These are phyloP conservation scores for Petrocephalus microphthalmus DNA, from an alignment of 2,113 vertebrate genomes.

Conservation along the genomic window DNA sequence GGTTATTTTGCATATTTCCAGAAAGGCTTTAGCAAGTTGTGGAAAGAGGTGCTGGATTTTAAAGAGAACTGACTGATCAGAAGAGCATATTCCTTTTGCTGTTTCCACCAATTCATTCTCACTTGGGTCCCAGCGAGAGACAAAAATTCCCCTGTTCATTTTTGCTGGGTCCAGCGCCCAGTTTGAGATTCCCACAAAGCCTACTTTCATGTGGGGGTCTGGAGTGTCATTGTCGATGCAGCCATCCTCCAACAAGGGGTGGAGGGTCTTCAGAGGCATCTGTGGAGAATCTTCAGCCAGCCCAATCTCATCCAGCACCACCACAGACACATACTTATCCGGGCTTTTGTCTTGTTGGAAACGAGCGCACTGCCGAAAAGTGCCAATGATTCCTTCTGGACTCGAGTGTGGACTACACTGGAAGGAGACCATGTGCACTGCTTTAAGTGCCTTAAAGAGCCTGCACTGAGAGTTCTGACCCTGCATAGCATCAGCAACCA, in stretches of 20 bases:
- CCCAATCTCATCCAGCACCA: constrained; percentile 69
- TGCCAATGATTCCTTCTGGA: constrained; percentile 66
- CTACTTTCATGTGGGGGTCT: constrained; percentile 63
- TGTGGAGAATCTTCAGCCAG: constrained; percentile 69
- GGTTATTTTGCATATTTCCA: constrained; percentile 49
- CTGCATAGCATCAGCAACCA: constrained; percentile 65
- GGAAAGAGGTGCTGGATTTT: constrained; percentile 59
- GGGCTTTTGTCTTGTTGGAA: constrained; percentile 68
- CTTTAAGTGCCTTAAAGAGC: constrained; percentile 59
- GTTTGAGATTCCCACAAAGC: constrained; percentile 72
- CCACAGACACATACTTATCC: constrained; percentile 65
- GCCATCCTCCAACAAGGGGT: constrained; percentile 68
- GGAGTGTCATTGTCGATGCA: constrained; percentile 63
- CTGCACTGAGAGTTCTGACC: constrained; percentile 52
- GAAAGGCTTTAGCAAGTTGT: constrained; percentile 56
- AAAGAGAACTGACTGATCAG: constrained; percentile 36
- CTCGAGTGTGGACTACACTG: constrained; percentile 73
- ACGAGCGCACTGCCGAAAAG: constrained; percentile 63
- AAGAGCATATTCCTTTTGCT: constrained; percentile 64
- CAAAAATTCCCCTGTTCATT: constrained; percentile 72
- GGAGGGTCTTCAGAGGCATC: constrained; percentile 69
- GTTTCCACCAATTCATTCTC: constrained; percentile 63
- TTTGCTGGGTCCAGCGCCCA: constrained; percentile 73
- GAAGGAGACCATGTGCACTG: constrained; percentile 69
- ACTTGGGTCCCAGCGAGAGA: constrained; percentile 63